phyloP scores from a whole-genome alignment of 2,888 invertebrate genomes.

The Hypomecis atomaria region DNA sequence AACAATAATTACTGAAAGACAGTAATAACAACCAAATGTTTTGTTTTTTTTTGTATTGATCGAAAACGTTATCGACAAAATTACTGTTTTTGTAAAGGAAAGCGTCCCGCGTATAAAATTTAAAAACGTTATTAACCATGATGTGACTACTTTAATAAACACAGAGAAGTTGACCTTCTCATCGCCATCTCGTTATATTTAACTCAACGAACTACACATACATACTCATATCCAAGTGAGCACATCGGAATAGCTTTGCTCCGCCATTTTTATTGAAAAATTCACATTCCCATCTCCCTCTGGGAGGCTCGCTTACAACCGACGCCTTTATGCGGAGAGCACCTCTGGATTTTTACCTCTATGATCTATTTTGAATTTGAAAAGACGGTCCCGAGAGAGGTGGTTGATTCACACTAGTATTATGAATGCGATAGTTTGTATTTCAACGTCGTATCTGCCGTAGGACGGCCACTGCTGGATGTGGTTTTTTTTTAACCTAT shows the following conservation, averaged over 20 bases:
- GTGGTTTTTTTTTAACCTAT: too few species aligned
- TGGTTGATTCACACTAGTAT: neutral
- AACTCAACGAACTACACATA: neutral
- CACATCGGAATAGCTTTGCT: constrained; percentile 18
- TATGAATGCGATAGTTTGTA: neutral
- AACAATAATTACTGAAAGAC: too few species aligned
- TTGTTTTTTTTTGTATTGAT: too few species aligned
- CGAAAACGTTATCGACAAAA: too few species aligned
- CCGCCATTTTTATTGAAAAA: constrained; percentile 50
- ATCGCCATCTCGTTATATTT: neutral
- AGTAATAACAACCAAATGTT: too few species aligned
- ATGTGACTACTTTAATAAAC: too few species aligned
- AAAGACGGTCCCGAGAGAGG: constrained; percentile 4
- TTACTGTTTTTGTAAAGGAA: too few species aligned
- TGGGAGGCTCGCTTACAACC: constrained; percentile 25
- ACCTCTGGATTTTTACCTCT: constrained; percentile 21
- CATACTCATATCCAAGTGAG: constrained; percentile 1
- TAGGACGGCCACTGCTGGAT: too few species aligned
- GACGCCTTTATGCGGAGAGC: constrained; percentile 18
- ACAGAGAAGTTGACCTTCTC: neutral
- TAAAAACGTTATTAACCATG: too few species aligned
- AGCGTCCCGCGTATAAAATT: too few species aligned
- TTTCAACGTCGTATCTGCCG: too few species aligned
- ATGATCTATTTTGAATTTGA: constrained; percentile 23
- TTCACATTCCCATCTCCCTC: constrained; percentile 41